phyloP scores from a whole-genome alignment of 2,113 vertebrate genomes.

The Protobothrops mucrosquamatus region DNA sequence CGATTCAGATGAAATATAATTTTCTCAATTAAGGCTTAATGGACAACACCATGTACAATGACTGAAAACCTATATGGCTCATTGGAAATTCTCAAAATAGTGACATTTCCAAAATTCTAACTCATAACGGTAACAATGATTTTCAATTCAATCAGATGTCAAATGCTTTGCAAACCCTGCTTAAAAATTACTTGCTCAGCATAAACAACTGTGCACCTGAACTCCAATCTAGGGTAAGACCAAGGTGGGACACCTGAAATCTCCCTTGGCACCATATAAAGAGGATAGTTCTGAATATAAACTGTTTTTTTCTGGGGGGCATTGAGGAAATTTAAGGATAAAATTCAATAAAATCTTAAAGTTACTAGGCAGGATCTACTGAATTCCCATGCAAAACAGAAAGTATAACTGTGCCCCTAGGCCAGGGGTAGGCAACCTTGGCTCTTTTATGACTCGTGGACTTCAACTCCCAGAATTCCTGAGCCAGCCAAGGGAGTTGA shows the following conservation, averaged over 20 bases:
- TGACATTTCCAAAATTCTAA: not conserved
- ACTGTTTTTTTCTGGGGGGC: not conserved
- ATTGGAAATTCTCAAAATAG: not conserved
- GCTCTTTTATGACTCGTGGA: too few relatives aligned
- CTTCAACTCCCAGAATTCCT: too few relatives aligned
- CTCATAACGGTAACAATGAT: not conserved
- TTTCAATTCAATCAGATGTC: not conserved
- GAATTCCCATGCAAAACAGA: not conserved
- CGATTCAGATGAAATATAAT: not conserved
- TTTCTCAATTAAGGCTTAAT: not conserved
- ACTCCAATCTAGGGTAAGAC: not conserved
- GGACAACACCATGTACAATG: not conserved
- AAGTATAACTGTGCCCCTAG: not conserved
- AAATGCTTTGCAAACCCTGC: not conserved
- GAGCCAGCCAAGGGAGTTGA: too few relatives aligned
- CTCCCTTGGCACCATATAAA: not conserved
- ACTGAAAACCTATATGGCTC: not conserved
- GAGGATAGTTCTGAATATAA: not conserved
- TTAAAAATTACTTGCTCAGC: not conserved
- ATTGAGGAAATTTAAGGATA: not conserved
- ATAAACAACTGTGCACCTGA: not conserved
- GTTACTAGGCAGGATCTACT: not conserved
- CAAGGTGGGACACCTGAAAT: not conserved
- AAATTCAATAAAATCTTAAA: not conserved
- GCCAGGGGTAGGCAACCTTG: not conserved